phyloP scores from a whole-genome alignment of 1,140 invertebrate genomes.

The Mamestra configurata region DNA sequence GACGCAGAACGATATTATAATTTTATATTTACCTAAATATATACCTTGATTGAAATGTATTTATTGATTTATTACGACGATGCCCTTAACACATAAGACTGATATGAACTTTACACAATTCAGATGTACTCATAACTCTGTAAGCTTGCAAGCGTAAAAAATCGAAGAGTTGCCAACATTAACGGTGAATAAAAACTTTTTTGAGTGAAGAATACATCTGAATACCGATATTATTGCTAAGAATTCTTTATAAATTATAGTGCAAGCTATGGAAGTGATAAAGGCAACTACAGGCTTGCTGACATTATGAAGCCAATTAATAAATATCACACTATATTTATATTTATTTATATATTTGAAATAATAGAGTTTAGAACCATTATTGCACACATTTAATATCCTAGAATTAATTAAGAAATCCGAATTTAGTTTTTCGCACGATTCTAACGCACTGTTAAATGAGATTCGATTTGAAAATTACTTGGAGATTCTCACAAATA shows the following conservation, averaged over 20 bases:
- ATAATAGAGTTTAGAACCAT: conserved; percentile 37
- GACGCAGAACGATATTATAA: not conserved
- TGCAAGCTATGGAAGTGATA: conserved; percentile 83
- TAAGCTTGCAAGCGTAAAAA: conserved; percentile 31
- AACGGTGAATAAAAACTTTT: conserved; percentile 37
- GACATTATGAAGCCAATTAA: conserved; percentile 41
- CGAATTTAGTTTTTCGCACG: not conserved
- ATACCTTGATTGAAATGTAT: conserved; percentile 21
- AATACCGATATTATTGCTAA: conserved; percentile 72
- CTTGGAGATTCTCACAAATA: conserved; percentile 7
- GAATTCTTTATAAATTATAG: conserved; percentile 74
- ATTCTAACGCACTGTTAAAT: not conserved
- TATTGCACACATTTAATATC: conserved; percentile 42
- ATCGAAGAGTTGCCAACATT: conserved; percentile 43
- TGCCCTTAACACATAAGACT: conserved; percentile 68
- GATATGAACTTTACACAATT: conserved; percentile 63
- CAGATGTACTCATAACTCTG: conserved; percentile 51
- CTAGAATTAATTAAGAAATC: conserved; percentile 19
- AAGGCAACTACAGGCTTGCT: conserved; percentile 55
- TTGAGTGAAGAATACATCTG: conserved; percentile 59
- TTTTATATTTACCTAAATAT: conserved; percentile 30
- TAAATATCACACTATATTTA: conserved; percentile 17
- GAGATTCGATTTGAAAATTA: not conserved
- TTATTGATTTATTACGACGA: conserved; percentile 15
- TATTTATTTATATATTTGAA: conserved; percentile 27